Conservation (phyloP, 2,113 vertebrate genomes). For the Spilogale gracilis region DNA sequence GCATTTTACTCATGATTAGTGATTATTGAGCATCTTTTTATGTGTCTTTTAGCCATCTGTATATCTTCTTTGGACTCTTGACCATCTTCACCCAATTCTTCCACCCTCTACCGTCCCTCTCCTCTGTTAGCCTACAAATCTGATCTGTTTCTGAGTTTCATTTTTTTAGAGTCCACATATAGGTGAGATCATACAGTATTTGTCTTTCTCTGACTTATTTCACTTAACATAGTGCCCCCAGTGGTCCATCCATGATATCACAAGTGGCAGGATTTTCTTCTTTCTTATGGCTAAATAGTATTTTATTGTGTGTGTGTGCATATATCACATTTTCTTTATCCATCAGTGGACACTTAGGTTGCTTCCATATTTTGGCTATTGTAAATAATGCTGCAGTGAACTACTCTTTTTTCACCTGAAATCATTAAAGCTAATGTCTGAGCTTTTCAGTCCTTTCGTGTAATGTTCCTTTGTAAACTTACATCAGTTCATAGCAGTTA, state of each 20-base stretch:
- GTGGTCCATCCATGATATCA: background rate
- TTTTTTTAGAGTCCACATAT: background rate
- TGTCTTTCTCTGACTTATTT: background rate
- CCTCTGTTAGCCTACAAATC: background rate
- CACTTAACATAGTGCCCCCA: background rate
- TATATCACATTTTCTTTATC: background rate
- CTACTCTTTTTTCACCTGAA: background rate
- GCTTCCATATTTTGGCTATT: background rate
- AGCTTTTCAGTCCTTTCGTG: background rate
- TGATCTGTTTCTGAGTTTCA: background rate
- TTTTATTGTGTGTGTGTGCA: background rate
- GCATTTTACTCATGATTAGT: background rate
- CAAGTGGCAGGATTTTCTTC: background rate
- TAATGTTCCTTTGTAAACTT: conserved; percentile 16
- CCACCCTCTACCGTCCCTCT: fast-evolving
- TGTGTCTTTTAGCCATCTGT: background rate
- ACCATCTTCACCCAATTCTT: background rate
- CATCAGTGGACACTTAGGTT: background rate
- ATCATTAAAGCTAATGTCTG: background rate
- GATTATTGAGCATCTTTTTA: background rate
- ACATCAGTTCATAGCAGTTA: background rate
- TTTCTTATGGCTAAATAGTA: background rate
- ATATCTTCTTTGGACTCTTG: background rate
- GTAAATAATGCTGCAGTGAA: background rate
- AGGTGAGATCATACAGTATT: background rate